Percentiles rank a stretch among this genome's conserved stretches.
Evolutionary conservation across 1,140 invertebrate species (phyloP).

Genomic region (Paralvinella palmiformis): DNA sequence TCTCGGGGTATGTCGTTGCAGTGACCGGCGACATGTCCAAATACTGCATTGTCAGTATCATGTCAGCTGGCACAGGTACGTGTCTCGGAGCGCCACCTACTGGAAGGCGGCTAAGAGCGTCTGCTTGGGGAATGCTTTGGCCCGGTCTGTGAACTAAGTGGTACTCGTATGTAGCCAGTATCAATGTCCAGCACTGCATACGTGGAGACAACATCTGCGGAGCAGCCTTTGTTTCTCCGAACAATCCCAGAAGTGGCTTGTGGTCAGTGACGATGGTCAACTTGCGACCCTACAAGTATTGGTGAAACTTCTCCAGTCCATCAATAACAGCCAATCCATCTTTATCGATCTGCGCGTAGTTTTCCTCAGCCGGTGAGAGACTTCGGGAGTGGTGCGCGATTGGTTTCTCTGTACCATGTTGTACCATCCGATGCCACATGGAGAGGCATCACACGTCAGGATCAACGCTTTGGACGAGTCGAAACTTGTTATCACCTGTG

Average conservation of each 20-base stretch:
- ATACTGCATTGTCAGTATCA: neutral
- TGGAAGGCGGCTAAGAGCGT: conserved; percentile 4
- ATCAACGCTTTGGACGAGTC: conserved; percentile 2
- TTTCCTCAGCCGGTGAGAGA: neutral
- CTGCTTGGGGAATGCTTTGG: neutral
- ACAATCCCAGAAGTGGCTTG: conserved; percentile 30
- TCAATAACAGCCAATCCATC: neutral
- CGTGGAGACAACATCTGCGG: conserved; percentile 10
- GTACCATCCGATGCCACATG: conserved; percentile 3
- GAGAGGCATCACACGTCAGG: conserved; percentile 7
- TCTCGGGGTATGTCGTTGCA: neutral
- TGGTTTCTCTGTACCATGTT: too few relatives aligned
- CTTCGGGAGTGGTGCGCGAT: too few relatives aligned
- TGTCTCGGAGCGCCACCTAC: neutral
- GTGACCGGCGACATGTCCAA: neutral
- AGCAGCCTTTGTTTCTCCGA: conserved; percentile 32
- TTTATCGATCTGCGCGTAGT: conserved; percentile 14
- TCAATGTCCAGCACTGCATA: conserved; percentile 13
- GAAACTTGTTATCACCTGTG: neutral
- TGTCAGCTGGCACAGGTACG: conserved; percentile 4
- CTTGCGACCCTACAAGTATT: conserved; percentile 7
- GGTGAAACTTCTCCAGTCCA: conserved; percentile 2
- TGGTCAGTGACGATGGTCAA: conserved; percentile 20
- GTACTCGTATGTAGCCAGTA: conserved; percentile 2
- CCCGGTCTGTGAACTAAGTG: neutral